Base-by-base conservation (phyloP, 2,888 invertebrate genomes). In the Lamellibrachia columna region DNA sequence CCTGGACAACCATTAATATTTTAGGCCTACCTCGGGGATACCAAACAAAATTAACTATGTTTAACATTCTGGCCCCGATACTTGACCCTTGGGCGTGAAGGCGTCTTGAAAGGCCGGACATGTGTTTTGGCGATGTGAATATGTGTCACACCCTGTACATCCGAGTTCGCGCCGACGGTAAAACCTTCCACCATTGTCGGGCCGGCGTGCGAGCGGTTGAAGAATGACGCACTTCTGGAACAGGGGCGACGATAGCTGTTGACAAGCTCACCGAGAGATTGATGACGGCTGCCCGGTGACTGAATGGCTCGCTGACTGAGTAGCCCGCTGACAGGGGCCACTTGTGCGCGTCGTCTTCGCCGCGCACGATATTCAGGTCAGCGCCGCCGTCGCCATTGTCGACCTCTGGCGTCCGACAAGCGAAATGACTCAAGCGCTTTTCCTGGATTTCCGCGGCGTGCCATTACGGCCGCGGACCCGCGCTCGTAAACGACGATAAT, bases 371-470 rank as follows among this genome's bases (percentile, higher is more conserved):
- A 75, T 75, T 22, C 75, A 75, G 75, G 75, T 75, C 75, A 75
- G 15, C 75, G 75, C n/a, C 40, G 40, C 40, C 40, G 40, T 40
- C 40, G 40, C 40, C 75, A 75, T n/a, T 15, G 75, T 75, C 75
- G n/a, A 75, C 22, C 75, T 75, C 22, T 75, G 15, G 75, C 75
- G 75, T 75, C 75, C 75, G 75, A 75, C 22, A 75, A 22, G n/a
- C 75, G 75, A 22, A 75, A 75, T 75, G 75, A 75, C 75, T 75
- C 75, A 75, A n/a, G 75, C 75, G 75, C 75, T 75, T 75, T 75
- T 75, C 75, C 75, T 75, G 75, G 22, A 75, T 75, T 22, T 75
- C 22, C 75, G 75, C n/a, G 22, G 40, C 40, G 40, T 40, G 40
- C 40, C 40, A 40, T 40, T 1, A 40, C 40, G 40, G 40, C 55